These are phyloP conservation scores for Allygus modestus DNA, from an alignment of 2,888 invertebrate species.

Conservation along the genomic window DNA sequence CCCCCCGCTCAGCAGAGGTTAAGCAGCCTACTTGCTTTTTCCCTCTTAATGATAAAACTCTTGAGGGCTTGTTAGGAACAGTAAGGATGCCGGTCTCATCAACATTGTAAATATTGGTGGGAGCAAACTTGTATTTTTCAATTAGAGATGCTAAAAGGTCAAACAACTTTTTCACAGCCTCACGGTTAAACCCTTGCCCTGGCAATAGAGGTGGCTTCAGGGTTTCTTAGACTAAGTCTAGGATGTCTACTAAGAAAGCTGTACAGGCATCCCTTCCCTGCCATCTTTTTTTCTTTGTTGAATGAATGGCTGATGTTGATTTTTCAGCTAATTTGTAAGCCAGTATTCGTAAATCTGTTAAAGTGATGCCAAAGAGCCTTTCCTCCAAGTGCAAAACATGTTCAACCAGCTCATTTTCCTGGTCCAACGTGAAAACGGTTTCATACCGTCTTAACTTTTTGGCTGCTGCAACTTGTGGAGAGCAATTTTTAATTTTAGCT, in stretches of 20 bases:
- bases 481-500: constrained; percentile 42
- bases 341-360: constrained; percentile 58
- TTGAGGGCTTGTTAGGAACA: constrained; percentile 62
- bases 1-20: constrained; percentile 40
- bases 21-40: constrained; percentile 39
- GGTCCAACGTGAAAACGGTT: constrained; percentile 61
- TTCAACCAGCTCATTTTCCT: constrained; percentile 60
- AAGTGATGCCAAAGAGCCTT: constrained; percentile 64
- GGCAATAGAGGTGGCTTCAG: constrained; percentile 65
- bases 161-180: constrained; percentile 63
- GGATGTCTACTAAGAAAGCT: constrained; percentile 63
- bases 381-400: constrained; percentile 56
- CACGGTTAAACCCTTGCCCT: constrained; percentile 66
- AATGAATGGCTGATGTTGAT: constrained; percentile 66
- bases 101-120: constrained; percentile 62
- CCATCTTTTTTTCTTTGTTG: constrained; percentile 64
- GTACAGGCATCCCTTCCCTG: constrained; percentile 66
- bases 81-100: constrained; percentile 65
- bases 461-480: constrained; percentile 44
- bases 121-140: constrained; percentile 58
- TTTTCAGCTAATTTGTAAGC: constrained; percentile 66
- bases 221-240: constrained; percentile 61
- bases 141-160: constrained; percentile 48
- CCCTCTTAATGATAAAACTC: constrained; percentile 14
- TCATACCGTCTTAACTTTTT: constrained; percentile 59